These are phyloP conservation scores for Strigamia crassipes DNA, from an alignment of 2,888 invertebrate genomes.

Conservation along the genomic window DNA sequence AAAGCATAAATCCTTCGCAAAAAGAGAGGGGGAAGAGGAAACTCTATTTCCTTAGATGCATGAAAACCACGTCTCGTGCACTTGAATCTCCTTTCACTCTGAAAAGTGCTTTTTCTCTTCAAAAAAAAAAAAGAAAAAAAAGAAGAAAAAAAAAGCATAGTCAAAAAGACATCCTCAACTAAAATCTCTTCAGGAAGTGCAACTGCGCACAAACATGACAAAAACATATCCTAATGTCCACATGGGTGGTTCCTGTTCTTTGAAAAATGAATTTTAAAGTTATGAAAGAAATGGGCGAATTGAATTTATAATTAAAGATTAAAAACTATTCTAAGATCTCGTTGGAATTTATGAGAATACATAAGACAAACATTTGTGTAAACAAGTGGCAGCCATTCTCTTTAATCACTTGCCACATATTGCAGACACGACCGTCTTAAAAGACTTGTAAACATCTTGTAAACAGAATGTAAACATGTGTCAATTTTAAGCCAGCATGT, in stretches of 20 bases:
- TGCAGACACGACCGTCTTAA: neutral
- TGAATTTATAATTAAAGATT: neutral
- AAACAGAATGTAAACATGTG: neutral
- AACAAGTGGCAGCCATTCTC: neutral
- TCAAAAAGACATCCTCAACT: slow-evolving; percentile 26
- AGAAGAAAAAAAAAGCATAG: slow-evolving; percentile 6
- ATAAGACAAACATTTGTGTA: neutral
- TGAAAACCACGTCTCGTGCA: slow-evolving; percentile 42
- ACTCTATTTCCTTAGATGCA: slow-evolving; percentile 35
- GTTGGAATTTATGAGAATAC: too few species aligned
- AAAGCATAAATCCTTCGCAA: slow-evolving; percentile 34
- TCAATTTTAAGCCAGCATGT: neutral
- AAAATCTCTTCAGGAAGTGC: slow-evolving; percentile 38
- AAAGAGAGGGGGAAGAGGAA: slow-evolving; percentile 27
- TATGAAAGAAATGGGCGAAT: neutral
- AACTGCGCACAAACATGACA: slow-evolving; percentile 37
- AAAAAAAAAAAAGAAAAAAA: too few species aligned
- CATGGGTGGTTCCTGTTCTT: slow-evolving; percentile 12
- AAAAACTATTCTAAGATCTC: too few species aligned
- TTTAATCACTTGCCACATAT: neutral
- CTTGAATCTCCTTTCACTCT: slow-evolving; percentile 37
- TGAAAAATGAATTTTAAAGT: slow-evolving; percentile 19
- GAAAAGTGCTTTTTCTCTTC: slow-evolving; percentile 40
- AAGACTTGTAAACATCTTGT: neutral
- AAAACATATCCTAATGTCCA: slow-evolving; percentile 34